Evolutionary conservation across 2,888 invertebrate genomes (phyloP), one percentile per base, ranked within the genome.

Genomic region (Nomada hirtipes): DNA sequence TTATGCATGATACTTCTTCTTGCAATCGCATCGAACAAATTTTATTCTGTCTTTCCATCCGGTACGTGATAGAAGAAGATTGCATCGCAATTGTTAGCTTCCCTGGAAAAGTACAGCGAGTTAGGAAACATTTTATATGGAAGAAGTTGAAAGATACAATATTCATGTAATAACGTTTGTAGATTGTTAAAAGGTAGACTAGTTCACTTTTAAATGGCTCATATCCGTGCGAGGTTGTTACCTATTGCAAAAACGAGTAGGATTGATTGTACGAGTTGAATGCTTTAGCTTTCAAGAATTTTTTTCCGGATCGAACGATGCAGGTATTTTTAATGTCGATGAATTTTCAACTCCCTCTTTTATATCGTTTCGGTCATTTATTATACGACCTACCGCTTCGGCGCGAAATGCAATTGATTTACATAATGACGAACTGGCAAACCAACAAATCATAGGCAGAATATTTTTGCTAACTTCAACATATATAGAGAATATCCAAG

Each of bases 241-340:
- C 65, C 75, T 60, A 79, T 53, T 23, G 42, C 15, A 57, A 59
- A 78, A 63, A 68, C 53, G 29, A 60, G 47, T 26, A 36, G 47
- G 70, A 77, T 78, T 77, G 77, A 70, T 79, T 77, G 11, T 10
- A 50, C 76, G 13, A 67, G 68, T 29, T 29, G 78, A 79, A 65
- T 53, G 76, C 57, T 79, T 79, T 65, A 55, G 61, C 50, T 65
- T 47, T 23, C 18, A 23, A 44, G 69, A 23, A 4, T 47, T n/a
- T 57, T 47, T 76, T 50, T 15, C 76, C 57, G 0, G 53, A 9
- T 20, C 15, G 4, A 20, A 36, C 53, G 10, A n/a, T 18, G 36
- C 1, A 36, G 2, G 52, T 70, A 65, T 60, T 61, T 67, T n/a
- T 60, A 50, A 15, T 10, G 42, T 47, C 50, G 65, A 79, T 64